Base-by-base conservation (phyloP, 2,888 invertebrate species). In the Epistrophella euchroma region DNA sequence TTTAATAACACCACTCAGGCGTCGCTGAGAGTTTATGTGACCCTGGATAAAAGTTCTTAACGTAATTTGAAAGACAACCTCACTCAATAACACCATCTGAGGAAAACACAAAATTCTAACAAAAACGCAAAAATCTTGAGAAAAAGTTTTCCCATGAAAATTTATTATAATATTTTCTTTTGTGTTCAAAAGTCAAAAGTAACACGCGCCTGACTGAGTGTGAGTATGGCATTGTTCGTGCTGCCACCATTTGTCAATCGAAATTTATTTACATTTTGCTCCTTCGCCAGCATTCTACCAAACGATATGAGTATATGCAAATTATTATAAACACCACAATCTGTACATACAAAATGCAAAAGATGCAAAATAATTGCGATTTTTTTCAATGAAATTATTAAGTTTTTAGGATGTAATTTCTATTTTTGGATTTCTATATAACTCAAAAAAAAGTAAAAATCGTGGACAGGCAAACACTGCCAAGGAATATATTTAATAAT, bases 331-430 rank as follows among this genome's bases (percentile, higher is more conserved):
- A 15, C 22, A 52, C 52, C 25, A 32, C 9, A 60, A 60, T 32
- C 13, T 13, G 11, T 2, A 17, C 35, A 35, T 13, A 32, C 2
- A 17, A 58, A 32, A 19, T 58, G 5, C 35, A 58, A 37, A 37
- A 55, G 2, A 55, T 55, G n/a, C 15, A 60, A 37, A 60, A 60
- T 60, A 37, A 37, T 22, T 60, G 15, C 37, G 58, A 37, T 32
- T 32, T 32, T 60, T 37, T 60, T 37, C 37, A 22, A 22, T 60
- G 60, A 47, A 37, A 43, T 47, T 62, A 22, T 77, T 62, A 43
- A 45, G 11, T 32, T 64, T 47, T 66, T 37, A 58, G 55, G 75
- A 81, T 82, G 81, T 72, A 82, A 82, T 82, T 76, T 71, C 71
- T 82, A 82, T 72, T 64, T 82, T 72, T 52, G 22, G 13, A 28